Evolutionary conservation across 2,797 vertebrate genomes (phyloP).

Genomic region (Trematomus bernacchii): DNA sequence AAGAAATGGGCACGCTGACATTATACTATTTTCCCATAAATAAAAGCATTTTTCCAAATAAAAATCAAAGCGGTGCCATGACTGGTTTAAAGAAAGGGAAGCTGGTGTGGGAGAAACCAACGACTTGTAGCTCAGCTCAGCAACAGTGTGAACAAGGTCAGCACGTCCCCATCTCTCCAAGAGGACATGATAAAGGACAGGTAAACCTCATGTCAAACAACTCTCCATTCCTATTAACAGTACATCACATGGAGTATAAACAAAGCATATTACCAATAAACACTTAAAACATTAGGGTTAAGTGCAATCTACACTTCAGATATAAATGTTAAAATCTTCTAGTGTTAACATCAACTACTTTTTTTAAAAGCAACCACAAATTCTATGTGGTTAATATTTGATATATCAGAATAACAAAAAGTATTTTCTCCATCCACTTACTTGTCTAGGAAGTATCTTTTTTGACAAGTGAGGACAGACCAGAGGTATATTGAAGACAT

Average conservation of each 20-base stretch:
- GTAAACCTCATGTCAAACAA: slow-evolving; percentile 54
- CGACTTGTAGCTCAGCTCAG: slow-evolving; percentile 72
- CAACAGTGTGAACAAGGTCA: slow-evolving; percentile 77
- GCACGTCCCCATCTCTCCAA: slow-evolving; percentile 47
- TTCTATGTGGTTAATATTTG: slow-evolving; percentile 67
- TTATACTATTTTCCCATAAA: slow-evolving; percentile 17
- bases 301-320: slow-evolving; percentile 67
- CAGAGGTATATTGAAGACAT: slow-evolving; percentile 85
- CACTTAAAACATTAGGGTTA: slow-evolving; percentile 70
- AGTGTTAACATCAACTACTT: slow-evolving; percentile 67
- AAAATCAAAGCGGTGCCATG: slow-evolving; percentile 12
- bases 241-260: slow-evolving; percentile 73
- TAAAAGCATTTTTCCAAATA: slow-evolving; percentile 18
- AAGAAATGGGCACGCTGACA: slow-evolving; percentile 1
- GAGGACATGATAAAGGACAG: slow-evolving; percentile 39
- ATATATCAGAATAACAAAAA: slow-evolving; percentile 69
- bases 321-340: slow-evolving; percentile 75
- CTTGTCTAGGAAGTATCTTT: slow-evolving; percentile 74
- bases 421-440: slow-evolving; percentile 68
- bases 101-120: slow-evolving; percentile 20
- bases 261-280: slow-evolving; percentile 67
- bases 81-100: slow-evolving; percentile 11
- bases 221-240: slow-evolving; percentile 62
- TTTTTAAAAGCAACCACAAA: slow-evolving; percentile 67
- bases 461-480: slow-evolving; percentile 81